Evolutionary conservation across 2,797 vertebrate species (phyloP), one percentile per base, ranked within the genome.

Genomic region (Falco cherrug): DNA sequence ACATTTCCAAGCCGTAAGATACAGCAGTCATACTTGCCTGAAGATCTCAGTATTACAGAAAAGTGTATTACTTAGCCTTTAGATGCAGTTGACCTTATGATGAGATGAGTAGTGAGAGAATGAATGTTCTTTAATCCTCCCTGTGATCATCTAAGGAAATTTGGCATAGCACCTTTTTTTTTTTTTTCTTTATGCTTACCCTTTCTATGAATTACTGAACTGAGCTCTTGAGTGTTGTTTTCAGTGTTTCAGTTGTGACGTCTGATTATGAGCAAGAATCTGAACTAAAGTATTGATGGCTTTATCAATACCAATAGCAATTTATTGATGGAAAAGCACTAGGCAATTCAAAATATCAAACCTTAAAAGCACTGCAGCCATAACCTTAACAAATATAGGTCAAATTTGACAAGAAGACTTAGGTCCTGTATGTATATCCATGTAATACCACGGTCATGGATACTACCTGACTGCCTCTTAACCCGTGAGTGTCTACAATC

Each of bases 1-100:
- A 83, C 75, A 90, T 97, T 96, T 96, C 48, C 69, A 93, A 64
- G 53, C 20, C 76, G 33, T 88, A 80, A 84, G 18, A 60, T 39
- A 25, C 69, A 80, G 37, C 13, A 61, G 33, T 89, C 57, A 60
- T 59, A 26, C 43, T 86, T 89, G n/a, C 31, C 43, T 53, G 60
- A 86, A 87, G 87, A 81, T 71, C 64, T 63, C 35, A 64, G 18
- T 28, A 20, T 65, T 92, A 45, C 14, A 60, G 28, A 77, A 76
- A 63, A 77, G 39, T 50, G 21, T 82, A 59, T 88, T 89, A 63
- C 63, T 35, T 71, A 85, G 84, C 67, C 56, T 94, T 96, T 86
- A 92, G 74, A 79, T 91, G 48, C 56, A 87, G 45, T 26, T 94
- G 70, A 50, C 67, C 67, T 93, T 90, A 56, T 51, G 57, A 76